Conservation (phyloP, 2,797 vertebrate species). For the Sebastes cheni region DNA sequence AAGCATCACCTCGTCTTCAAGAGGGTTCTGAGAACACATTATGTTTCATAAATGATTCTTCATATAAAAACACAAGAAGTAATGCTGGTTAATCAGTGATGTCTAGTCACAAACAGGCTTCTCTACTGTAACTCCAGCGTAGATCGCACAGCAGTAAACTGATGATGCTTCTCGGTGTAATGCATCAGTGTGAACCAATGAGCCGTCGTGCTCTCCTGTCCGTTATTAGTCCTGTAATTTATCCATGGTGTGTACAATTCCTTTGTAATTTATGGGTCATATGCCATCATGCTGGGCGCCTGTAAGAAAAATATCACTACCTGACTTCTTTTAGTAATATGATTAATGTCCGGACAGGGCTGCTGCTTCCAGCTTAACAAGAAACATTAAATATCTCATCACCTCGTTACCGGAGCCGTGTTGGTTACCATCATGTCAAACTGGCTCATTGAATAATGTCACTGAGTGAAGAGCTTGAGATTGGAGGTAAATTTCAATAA, state of each 20-base stretch:
- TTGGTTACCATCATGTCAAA: background rate
- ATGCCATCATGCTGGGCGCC: background rate
- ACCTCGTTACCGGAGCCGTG: background rate
- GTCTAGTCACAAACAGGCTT: background rate
- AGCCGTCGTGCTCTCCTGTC: background rate
- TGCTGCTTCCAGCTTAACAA: background rate
- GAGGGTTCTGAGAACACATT: background rate
- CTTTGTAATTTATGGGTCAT: background rate
- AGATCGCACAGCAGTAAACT: background rate
- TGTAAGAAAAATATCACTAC: background rate
- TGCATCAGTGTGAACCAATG: background rate
- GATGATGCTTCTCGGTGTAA: background rate
- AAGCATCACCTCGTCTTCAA: background rate
- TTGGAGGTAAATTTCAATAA: background rate
- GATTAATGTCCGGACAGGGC: background rate
- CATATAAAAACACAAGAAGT: background rate
- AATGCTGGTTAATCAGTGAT: background rate
- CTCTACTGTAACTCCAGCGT: background rate
- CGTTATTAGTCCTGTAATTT: background rate
- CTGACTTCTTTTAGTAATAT: background rate
- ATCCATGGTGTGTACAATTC: background rate
- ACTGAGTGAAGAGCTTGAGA: background rate
- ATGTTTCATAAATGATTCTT: background rate
- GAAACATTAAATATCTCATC: background rate
- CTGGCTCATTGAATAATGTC: background rate